Percentiles rank a stretch among this genome's conserved stretches.
These are phyloP conservation scores for Spermophilus dauricus DNA, from an alignment of 2,113 vertebrate species.

Conservation along the genomic window DNA sequence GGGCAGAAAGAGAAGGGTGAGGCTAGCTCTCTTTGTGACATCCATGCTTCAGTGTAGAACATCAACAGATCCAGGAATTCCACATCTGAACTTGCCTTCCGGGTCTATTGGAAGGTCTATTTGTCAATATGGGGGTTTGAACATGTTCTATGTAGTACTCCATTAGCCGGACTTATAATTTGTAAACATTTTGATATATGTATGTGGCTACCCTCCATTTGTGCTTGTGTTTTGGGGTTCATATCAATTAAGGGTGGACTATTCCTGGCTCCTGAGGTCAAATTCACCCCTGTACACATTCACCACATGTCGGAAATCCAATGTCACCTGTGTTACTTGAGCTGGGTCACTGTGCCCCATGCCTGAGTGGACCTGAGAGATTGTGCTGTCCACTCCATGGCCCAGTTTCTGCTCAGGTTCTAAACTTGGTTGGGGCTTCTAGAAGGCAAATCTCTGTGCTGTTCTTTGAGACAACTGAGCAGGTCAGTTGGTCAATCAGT, in stretches of 20 bases:
- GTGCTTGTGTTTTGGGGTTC: background rate
- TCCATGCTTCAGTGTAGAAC: background rate
- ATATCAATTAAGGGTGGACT: too few species aligned
- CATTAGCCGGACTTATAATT: background rate
- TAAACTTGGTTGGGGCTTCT: too few species aligned
- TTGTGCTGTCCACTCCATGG: background rate
- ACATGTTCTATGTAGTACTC: too few species aligned
- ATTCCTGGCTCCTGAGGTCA: background rate
- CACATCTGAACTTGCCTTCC: background rate
- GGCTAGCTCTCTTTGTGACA: fast-evolving
- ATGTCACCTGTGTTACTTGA: fast-evolving
- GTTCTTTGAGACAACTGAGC: background rate
- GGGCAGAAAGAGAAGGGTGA: background rate
- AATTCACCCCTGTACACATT: background rate
- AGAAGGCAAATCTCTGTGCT: background rate
- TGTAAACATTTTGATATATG: background rate
- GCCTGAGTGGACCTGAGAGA: background rate
- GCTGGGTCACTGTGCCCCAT: background rate
- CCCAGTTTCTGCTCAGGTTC: background rate
- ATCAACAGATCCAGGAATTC: too few species aligned
- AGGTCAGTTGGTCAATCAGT: background rate
- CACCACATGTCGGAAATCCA: background rate
- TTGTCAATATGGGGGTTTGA: background rate
- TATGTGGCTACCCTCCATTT: background rate
- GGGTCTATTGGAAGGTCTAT: too few species aligned